These are phyloP conservation scores for Fregata magnificens DNA, from an alignment of 2,113 vertebrate species.

Conservation along the genomic window DNA sequence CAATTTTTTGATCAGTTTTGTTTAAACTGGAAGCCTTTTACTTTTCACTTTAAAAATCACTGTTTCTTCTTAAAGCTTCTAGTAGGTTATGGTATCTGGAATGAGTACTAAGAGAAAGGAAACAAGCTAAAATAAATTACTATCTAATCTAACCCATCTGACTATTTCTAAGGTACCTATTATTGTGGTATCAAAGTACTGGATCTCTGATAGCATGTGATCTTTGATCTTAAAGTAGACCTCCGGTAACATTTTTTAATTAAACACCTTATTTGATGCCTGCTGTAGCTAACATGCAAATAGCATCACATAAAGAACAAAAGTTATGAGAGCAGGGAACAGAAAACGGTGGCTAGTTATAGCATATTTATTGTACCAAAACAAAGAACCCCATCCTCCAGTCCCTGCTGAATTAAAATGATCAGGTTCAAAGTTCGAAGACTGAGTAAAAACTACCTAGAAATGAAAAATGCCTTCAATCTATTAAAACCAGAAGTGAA, in stretches of 20 bases:
- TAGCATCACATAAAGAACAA: neutral
- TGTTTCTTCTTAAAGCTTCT: constrained; percentile 50
- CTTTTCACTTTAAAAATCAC: constrained; percentile 45
- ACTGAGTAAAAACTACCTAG: neutral
- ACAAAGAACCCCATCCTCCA: neutral
- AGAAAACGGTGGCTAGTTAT: neutral
- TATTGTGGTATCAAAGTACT: neutral
- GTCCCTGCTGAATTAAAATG: neutral
- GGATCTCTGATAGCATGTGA: constrained; percentile 22
- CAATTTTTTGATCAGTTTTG: constrained; percentile 50
- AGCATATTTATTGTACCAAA: neutral
- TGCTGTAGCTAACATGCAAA: constrained; percentile 17
- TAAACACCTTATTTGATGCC: constrained; percentile 37
- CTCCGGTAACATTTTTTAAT: constrained; percentile 35
- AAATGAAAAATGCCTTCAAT: neutral
- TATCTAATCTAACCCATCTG: constrained; percentile 47
- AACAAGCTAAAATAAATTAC: constrained; percentile 31
- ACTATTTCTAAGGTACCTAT: constrained; percentile 10
- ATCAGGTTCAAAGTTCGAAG: neutral
- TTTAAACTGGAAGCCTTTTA: constrained; percentile 50
- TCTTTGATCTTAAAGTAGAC: constrained; percentile 34
- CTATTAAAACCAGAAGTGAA: neutral
- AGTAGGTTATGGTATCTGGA: constrained; percentile 6
- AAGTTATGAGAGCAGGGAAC: neutral
- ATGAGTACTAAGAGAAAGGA: constrained; percentile 6